Evolutionary conservation across 2,797 vertebrate species (phyloP).

Genomic region (Poecilia wingei): DNA sequence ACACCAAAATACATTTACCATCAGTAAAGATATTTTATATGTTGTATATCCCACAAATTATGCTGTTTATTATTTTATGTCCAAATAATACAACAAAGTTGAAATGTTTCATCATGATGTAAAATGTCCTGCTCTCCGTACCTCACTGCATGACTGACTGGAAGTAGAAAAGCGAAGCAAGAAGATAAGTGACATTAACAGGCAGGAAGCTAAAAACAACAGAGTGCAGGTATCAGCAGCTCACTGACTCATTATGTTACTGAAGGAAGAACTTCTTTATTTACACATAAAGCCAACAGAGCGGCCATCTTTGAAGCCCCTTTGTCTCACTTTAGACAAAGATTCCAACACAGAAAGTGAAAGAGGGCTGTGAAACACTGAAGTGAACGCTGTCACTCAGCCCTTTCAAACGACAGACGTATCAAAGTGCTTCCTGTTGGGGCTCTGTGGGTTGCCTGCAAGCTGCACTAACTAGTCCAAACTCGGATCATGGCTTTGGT

Average conservation of each 20-base stretch:
- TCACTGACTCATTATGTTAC: conserved; percentile 15
- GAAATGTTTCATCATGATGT: background rate
- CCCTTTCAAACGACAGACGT: conserved; percentile 37
- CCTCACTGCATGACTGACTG: conserved; percentile 15
- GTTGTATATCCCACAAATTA: background rate
- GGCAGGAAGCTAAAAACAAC: background rate
- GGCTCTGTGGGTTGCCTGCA: conserved; percentile 58
- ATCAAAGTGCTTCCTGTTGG: conserved; percentile 59
- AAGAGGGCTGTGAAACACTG: conserved; percentile 30
- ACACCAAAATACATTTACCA: background rate
- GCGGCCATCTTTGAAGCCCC: background rate
- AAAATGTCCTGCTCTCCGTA: background rate
- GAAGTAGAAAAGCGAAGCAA: conserved; percentile 30
- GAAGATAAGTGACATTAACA: conserved; percentile 14
- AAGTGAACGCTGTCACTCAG: conserved; percentile 22
- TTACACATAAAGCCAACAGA: conserved; percentile 15
- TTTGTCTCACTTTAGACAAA: conserved; percentile 6
- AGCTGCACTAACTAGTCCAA: conserved; percentile 39
- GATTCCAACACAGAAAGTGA: conserved; percentile 44
- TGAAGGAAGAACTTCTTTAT: conserved; percentile 24
- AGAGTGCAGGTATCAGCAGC: background rate
- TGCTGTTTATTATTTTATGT: background rate
- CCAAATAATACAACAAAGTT: background rate
- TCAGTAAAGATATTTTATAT: background rate
- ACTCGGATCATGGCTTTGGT: conserved; percentile 9